These are phyloP conservation scores for Peromyscus attwateri DNA, from an alignment of 2,797 vertebrate species.

Conservation along the genomic window DNA sequence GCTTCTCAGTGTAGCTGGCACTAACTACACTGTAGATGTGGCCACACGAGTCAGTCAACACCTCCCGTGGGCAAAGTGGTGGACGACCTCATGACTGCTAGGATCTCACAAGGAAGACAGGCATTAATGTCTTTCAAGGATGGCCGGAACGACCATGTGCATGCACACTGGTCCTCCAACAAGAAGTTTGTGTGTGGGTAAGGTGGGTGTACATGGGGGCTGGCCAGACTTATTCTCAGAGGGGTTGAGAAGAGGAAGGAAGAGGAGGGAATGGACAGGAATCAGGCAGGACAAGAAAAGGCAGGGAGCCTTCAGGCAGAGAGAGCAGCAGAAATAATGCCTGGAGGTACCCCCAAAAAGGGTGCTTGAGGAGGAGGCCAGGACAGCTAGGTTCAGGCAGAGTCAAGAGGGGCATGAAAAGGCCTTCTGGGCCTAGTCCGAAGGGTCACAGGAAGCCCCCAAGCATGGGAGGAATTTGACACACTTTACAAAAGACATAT, in stretches of 20 bases:
- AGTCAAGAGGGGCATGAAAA: too few relatives aligned
- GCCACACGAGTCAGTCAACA: neutral
- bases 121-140: neutral
- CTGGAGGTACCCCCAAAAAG: neutral
- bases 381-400: neutral
- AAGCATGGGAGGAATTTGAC: neutral
- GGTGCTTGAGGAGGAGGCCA: neutral
- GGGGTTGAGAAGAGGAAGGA: neutral
- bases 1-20: accelerated
- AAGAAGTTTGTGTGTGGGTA: neutral
- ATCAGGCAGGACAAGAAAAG: neutral
- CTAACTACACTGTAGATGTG: too few relatives aligned
- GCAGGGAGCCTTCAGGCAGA: neutral
- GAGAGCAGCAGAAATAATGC: neutral
- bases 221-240: neutral
- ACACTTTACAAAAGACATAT: neutral
- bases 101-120: neutral
- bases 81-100: accelerated
- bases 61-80: neutral
- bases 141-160: too few relatives aligned
- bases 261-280: neutral
- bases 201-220: accelerated
- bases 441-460: neutral
- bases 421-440: neutral
- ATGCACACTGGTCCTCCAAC: neutral